Base-by-base conservation (phyloP, 2,797 vertebrate species). In the Loriculus beryllinus region DNA sequence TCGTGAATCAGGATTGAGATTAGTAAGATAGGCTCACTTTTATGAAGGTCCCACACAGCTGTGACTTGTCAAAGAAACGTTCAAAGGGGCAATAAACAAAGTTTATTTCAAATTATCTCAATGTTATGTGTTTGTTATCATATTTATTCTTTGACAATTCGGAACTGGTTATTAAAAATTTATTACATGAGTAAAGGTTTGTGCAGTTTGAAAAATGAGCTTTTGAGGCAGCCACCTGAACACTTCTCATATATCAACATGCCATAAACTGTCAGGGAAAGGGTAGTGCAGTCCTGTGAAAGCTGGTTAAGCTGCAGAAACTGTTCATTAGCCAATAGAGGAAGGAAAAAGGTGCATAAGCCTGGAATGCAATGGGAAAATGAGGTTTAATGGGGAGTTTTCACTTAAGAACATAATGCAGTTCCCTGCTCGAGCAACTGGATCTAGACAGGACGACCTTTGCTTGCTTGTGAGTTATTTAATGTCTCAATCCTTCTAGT, bases 121-220 rank as follows among this genome's bases (percentile, higher is more conserved):
- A 4, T 21, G 45, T 91, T 95, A 88, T 29, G 3, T 89, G 83
- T 96, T 94, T 96, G 95, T 94, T 96, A 71, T 82, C 17, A 1
- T 92, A 80, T 88, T 97, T 97, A 92, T 87, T 96, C 90, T 94
- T 95, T 88, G 89, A 93, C 95, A 95, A 54, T 92, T 96, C 43
- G 5, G 93, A 95, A 96, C 82, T 80, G 88, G 90, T 92, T 96
- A 87, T 97, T 96, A 96, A 97, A 94, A 94, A 93, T 93, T 91
- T 96, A 96, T 92, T 68, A 62, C 90, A 94, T 52, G 77, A 89
- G 69, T 95, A 95, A 96, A 96, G 85, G 68, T 95, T 97, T 96
- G 49, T 78, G 79, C 45, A 60, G 77, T 80, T 96, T 94, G 91
- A 92, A 96, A 90, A 94, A 86, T 62, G 40, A 79, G 45, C 78